Conservation (phyloP, 2,113 vertebrate genomes). For the Ranitomeya variabilis region DNA sequence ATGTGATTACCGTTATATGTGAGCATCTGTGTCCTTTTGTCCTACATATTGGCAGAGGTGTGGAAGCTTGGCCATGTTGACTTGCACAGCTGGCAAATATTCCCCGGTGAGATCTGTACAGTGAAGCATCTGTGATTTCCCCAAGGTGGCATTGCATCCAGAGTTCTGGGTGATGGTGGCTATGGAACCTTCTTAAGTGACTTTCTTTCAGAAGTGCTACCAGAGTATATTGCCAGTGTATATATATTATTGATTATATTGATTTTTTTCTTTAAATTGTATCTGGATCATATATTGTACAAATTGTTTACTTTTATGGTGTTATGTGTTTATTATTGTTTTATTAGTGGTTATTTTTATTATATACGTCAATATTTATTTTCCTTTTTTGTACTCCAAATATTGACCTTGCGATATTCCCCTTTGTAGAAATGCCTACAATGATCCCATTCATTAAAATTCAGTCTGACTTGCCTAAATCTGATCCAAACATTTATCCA, state of each 20-base stretch:
- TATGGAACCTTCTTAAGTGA: neutral
- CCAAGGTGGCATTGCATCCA: slow-evolving; percentile 21
- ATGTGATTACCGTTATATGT: neutral
- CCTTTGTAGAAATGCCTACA: no score
- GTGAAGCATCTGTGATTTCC: slow-evolving; percentile 29
- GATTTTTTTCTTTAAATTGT: no score
- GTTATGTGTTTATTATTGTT: no score
- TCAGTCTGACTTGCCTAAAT: no score
- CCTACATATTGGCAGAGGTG: slow-evolving; percentile 1
- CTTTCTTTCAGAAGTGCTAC: no score
- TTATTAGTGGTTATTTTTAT: no score
- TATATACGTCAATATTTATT: no score
- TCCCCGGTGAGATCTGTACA: neutral
- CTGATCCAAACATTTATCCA: neutral
- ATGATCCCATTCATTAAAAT: no score
- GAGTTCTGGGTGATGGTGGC: neutral
- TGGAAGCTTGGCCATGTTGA: neutral
- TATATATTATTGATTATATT: no score
- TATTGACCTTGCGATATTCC: neutral
- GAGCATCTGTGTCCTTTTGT: slow-evolving; percentile 33
- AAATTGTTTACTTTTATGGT: no score
- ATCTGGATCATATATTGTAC: no score
- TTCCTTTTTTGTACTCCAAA: neutral
- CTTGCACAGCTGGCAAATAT: slow-evolving; percentile 15
- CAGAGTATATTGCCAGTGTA: no score